Evolutionary conservation across 2,113 vertebrate genomes (phyloP).

Genomic region (Lethenteron reissneri): DNA sequence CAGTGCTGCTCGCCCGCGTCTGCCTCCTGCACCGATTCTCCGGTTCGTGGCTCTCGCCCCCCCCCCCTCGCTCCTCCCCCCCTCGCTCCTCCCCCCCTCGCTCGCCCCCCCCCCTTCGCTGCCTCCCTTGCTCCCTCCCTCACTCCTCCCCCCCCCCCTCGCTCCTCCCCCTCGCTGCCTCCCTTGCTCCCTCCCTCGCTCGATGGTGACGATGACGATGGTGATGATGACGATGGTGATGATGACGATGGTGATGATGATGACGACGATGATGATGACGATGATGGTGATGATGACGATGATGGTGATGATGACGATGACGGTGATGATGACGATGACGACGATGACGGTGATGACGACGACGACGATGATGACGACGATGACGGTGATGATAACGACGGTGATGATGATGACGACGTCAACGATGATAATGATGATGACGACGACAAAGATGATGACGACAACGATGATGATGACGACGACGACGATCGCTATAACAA

Average conservation of each 20-base stretch:
- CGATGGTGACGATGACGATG: background rate
- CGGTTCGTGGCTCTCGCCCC: background rate
- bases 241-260: background rate
- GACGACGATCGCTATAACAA: background rate
- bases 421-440: background rate
- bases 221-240: background rate
- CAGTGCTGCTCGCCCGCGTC: conserved; percentile 75
- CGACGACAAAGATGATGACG: background rate
- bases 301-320: conserved; percentile 29
- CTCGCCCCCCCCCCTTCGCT: background rate
- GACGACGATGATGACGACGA: too few relatives aligned
- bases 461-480: background rate
- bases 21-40: conserved; percentile 54
- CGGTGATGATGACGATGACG: conserved; percentile 23
- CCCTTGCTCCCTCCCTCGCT: background rate
- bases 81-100: background rate
- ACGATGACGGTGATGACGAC: too few relatives aligned
- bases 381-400: too few relatives aligned
- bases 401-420: background rate
- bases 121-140: background rate
- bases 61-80: too few relatives aligned
- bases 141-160: background rate
- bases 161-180: background rate
- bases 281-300: background rate
- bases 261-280: background rate